Evolutionary conservation across 2,113 vertebrate genomes (phyloP), one percentile per base, ranked within the genome.

Genomic region (Thalassarche chlororhynchos): DNA sequence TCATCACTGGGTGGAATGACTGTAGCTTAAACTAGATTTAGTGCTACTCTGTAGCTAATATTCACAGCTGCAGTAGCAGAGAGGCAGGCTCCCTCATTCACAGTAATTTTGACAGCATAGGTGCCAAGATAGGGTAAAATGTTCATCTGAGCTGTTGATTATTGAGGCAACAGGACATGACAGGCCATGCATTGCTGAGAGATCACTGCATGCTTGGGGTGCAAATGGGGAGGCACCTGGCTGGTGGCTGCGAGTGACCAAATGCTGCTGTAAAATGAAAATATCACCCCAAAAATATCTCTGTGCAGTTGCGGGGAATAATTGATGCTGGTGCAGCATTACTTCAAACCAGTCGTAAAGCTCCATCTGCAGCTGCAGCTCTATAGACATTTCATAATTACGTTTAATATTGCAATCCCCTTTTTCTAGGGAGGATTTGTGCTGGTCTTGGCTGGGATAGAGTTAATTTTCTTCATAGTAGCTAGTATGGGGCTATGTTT

Each of bases 21-120:
- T 91, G 87, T 55, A 84, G 94, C 93, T 96, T 96, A 96, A 97
- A 97, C 87, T 90, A 98, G 93, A 97, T 97, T 97, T 97, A 97
- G 76, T 97, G 92, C 88, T 84, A 38, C 82, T 78, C 84, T 65
- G 66, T 52, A 70, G 89, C 66, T 96, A 93, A 97, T 92, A 82
- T 68, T 91, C 86, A 84, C 82, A 93, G 87, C 87, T 93, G 90
- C 93, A 90, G 84, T 12, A 49, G 72, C 68, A 72, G 92, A 92
- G 93, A 93, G 51, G 76, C 92, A 79, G 42, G 38, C 69, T 65
- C 87, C 61, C 81, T 97, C 91, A 57, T 77, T 94, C 80, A 72
- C 79, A 70, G 65, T 77, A 61, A 72, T 94, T 97, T 79, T 81
- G 80, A 95, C 61, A 65, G 68, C 42, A 46, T 47, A 89, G 76